These are phyloP conservation scores for Tromatobia lineatoria DNA, from an alignment of 2,888 invertebrate genomes.

Conservation along the genomic window DNA sequence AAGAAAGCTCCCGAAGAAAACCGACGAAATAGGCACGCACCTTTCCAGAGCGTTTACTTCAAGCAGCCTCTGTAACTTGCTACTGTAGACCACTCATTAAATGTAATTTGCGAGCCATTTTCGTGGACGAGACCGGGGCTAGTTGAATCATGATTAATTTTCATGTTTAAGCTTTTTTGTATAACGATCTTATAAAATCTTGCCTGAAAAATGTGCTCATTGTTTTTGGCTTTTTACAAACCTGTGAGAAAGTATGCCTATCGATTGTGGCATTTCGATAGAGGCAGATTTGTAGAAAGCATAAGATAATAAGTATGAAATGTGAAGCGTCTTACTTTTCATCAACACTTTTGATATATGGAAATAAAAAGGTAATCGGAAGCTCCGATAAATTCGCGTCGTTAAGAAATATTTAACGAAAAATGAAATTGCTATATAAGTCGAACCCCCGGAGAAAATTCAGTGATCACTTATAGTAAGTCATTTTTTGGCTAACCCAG, in stretches of 20 bases:
- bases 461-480: no score
- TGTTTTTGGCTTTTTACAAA: no score
- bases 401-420: no score
- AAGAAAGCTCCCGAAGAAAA: slow-evolving; percentile 64
- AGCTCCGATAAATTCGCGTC: no score
- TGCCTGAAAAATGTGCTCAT: no score
- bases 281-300: background rate
- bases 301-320: background rate
- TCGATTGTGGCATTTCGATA: background rate
- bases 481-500: no score
- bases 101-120: background rate
- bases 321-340: background rate
- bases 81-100: slow-evolving; percentile 30
- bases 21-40: slow-evolving; percentile 36
- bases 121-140: background rate
- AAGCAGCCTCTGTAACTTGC: slow-evolving; percentile 66
- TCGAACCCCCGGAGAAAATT: no score
- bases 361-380: no score
- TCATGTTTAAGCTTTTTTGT: background rate
- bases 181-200: no score
- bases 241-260: background rate
- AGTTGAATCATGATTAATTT: background rate
- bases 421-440: no score
- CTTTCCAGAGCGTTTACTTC: slow-evolving; percentile 75
- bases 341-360: background rate